Evolutionary conservation across 2,797 vertebrate species (phyloP), one percentile per base, ranked within the genome.

Genomic region (Gallinago nigripennis): DNA sequence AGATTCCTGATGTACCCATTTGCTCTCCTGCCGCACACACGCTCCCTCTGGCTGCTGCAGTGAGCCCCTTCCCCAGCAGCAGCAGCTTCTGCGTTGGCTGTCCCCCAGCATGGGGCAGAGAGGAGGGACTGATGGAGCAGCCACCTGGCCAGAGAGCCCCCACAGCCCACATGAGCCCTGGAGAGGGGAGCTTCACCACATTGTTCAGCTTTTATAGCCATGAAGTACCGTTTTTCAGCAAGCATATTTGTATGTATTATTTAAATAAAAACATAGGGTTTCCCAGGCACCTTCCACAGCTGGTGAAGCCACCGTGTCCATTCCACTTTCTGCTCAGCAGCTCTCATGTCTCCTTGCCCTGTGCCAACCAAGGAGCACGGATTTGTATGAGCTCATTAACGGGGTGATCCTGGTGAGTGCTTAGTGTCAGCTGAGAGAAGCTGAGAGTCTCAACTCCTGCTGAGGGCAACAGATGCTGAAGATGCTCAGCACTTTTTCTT

Each of bases 141-240:
- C 33, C 3, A 0, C 48, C 31, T 1, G 3, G 11, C 43, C 28
- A 3, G 15, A 24, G 16, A 72, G 14, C 8, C 18, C 24, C 18
- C 37, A 27, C 28, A 48, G 5, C 39, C 41, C 0, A 0, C 27
- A 21, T 0, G 0, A 33, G 51, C 31, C 28, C 25, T 50, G 65
- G 37, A 31, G 35, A 12, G 39, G 21, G 53, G 18, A 43, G 8
- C 65, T 60, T 58, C 65, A 43, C 1, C 0, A 0, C 51, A 21
- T 39, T 1, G 0, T 24, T 63, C 43, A 66, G 16, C 25, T 58
- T 57, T 51, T 63, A 73, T 35, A 71, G 57, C 39, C 45, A 28
- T 18, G 20, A 25, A 51, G 16, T 16, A 69, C 4, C 20, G 13
- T 50, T 73, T 57, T 45, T 45, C 56, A 63, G 16, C 14, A 28